phyloP scores from a whole-genome alignment of 2,888 invertebrate species.

The Chorisops tibialis region DNA sequence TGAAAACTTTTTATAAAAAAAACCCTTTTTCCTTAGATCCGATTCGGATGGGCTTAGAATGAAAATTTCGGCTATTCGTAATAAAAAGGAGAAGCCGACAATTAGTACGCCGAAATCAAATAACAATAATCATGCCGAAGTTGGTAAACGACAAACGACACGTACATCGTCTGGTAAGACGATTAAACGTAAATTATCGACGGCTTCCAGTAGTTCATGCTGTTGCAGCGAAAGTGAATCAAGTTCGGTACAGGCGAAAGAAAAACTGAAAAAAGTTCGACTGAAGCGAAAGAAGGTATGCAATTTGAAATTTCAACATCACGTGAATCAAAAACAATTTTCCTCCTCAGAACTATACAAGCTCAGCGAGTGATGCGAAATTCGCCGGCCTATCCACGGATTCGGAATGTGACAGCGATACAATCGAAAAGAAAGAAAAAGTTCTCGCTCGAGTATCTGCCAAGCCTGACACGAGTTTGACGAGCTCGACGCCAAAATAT shows the following conservation, averaged over 20 bases:
- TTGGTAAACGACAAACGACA: conserved; percentile 17
- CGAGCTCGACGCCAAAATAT: background rate
- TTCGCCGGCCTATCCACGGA: conserved; percentile 5
- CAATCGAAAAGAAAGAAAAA: background rate
- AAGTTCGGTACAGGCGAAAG: conserved; percentile 31
- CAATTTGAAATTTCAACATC: background rate
- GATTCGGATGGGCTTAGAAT: conserved; percentile 50
- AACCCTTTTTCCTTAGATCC: conserved; percentile 39
- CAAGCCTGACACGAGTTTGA: too few species aligned
- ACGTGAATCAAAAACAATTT: background rate
- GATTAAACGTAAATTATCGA: conserved; percentile 29
- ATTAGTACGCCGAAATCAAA: conserved; percentile 28
- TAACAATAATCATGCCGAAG: conserved; percentile 29
- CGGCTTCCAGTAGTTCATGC: conserved; percentile 33
- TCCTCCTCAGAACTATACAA: conserved; percentile 5
- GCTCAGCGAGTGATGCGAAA: background rate
- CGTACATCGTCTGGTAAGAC: background rate
- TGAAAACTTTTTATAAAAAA: conserved; percentile 31
- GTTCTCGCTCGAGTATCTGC: too few species aligned
- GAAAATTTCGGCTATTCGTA: conserved; percentile 51
- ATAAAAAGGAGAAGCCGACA: conserved; percentile 30
- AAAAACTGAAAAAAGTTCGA: conserved; percentile 44
- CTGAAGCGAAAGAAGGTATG: conserved; percentile 46
- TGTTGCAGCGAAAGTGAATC: conserved; percentile 36
- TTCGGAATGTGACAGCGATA: conserved; percentile 9